Conservation (phyloP, 2,797 vertebrate species). For the Schizopygopsis malacanthus region DNA sequence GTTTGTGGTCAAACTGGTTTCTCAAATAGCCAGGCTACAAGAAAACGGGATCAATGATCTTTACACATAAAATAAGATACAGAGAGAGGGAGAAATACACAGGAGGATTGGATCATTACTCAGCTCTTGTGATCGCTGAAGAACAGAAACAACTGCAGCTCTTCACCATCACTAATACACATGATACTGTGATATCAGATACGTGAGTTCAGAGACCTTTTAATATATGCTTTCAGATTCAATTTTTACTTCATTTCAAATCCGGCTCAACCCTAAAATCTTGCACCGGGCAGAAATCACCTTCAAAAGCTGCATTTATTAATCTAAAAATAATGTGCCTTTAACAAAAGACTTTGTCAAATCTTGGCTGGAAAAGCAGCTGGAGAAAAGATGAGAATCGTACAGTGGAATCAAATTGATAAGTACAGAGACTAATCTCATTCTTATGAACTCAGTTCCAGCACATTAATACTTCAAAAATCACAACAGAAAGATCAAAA, state of each 20-base stretch:
- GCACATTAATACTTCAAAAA: slow-evolving; percentile 33
- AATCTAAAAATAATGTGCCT: slow-evolving; percentile 19
- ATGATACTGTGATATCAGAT: background rate
- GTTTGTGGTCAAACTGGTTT: background rate
- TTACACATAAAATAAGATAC: background rate
- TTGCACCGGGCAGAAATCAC: background rate
- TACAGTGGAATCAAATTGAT: slow-evolving; percentile 10
- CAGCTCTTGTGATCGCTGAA: background rate
- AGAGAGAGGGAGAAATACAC: background rate
- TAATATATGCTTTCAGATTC: background rate
- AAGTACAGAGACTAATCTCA: slow-evolving; percentile 5
- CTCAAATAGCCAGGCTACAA: background rate
- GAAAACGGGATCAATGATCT: background rate
- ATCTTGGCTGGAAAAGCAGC: background rate
- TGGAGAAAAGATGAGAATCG: background rate
- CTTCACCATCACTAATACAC: background rate
- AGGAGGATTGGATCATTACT: background rate
- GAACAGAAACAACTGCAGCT: background rate
- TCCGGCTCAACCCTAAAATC: background rate
- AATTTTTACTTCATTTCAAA: background rate
- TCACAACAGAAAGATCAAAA: slow-evolving; percentile 2
- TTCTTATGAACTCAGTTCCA: slow-evolving; percentile 1
- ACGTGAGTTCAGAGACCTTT: background rate
- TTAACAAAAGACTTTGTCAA: background rate
- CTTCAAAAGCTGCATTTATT: background rate